phyloP scores from a whole-genome alignment of 1,140 invertebrate species.

The Schlechtendalia chinensis region DNA sequence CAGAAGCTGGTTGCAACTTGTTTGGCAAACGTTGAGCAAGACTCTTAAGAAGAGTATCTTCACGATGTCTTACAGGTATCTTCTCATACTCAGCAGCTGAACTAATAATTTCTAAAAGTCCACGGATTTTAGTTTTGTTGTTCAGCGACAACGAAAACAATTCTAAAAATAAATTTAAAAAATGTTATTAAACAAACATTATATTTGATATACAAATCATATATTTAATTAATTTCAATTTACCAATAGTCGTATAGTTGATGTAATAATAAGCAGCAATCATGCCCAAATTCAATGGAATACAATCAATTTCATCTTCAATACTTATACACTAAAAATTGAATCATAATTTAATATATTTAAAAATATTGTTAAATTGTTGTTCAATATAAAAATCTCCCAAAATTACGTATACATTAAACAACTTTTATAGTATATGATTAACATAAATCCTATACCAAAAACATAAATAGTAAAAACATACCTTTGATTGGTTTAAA shows the following conservation, averaged over 20 bases:
- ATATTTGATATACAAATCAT: too few relatives aligned
- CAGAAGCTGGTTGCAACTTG: slow-evolving; percentile 65
- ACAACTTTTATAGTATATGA: background rate
- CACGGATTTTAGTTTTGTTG: slow-evolving; percentile 95
- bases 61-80: slow-evolving; percentile 90
- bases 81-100: slow-evolving; percentile 95
- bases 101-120: slow-evolving; percentile 95
- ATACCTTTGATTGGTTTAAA: slow-evolving; percentile 88
- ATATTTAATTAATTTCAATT: slow-evolving; percentile 52
- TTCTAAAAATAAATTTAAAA: slow-evolving; percentile 63
- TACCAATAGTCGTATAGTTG: slow-evolving; percentile 97
- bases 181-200: background rate
- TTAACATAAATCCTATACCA: background rate
- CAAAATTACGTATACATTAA: too few relatives aligned
- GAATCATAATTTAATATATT: background rate
- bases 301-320: slow-evolving; percentile 96
- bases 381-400: too few relatives aligned
- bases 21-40: slow-evolving; percentile 76
- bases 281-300: slow-evolving; percentile 97
- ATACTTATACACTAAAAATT: slow-evolving; percentile 81
- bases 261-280: slow-evolving; percentile 99
- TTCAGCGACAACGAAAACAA: slow-evolving; percentile 96
- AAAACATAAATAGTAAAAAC: background rate
- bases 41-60: slow-evolving; percentile 85
- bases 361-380: background rate